phyloP scores from a whole-genome alignment of 2,113 vertebrate species.

The Steatornis caripensis region DNA sequence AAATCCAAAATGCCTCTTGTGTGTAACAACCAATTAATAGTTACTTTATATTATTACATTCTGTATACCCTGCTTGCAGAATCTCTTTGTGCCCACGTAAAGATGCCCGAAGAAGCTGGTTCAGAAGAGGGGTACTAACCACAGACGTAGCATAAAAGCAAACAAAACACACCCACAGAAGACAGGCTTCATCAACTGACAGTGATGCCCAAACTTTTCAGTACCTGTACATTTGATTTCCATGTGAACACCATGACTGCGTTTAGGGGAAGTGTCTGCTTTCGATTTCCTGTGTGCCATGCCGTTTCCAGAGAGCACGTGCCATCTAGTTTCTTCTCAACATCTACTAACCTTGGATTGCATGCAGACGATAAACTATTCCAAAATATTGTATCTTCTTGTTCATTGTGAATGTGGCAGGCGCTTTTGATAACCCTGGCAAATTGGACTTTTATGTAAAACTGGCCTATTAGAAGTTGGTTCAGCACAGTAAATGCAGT shows the following conservation, averaged over 20 bases:
- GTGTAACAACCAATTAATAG: background rate
- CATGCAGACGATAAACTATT: background rate
- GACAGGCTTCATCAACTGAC: background rate
- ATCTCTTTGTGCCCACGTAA: background rate
- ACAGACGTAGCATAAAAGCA: background rate
- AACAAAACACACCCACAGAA: background rate
- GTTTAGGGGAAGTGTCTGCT: background rate
- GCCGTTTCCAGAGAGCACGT: background rate
- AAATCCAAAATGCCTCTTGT: background rate
- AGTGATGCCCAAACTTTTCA: background rate
- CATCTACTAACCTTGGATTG: background rate
- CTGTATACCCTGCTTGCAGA: background rate
- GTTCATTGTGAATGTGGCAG: background rate
- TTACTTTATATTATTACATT: background rate
- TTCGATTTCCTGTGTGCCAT: background rate
- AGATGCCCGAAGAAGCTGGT: background rate
- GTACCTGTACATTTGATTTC: background rate
- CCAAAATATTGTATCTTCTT: background rate
- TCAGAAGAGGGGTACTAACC: background rate
- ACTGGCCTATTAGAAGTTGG: background rate
- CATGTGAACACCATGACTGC: background rate
- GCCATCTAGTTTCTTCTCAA: background rate
- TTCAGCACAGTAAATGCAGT: background rate
- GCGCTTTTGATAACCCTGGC: background rate
- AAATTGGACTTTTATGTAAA: background rate